Conservation (phyloP, 2,888 invertebrate species). For the Ophion ellenae region DNA sequence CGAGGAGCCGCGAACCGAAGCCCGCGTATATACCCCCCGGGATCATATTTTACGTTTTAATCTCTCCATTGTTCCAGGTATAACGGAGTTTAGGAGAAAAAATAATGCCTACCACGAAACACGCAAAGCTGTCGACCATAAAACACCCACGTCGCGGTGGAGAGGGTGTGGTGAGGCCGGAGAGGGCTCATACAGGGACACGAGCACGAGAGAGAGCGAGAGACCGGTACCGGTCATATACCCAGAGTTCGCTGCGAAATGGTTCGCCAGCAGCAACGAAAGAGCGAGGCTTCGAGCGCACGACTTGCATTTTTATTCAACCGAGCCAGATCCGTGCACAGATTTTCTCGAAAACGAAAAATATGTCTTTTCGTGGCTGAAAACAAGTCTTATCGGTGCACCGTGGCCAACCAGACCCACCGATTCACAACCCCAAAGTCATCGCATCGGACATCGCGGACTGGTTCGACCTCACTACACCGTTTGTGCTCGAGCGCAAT, state of each 20-base stretch:
- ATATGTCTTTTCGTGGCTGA: slow-evolving; percentile 73
- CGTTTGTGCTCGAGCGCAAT: background rate
- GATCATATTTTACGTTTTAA: slow-evolving; percentile 83
- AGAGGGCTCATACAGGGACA: slow-evolving; percentile 43
- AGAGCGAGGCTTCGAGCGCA: slow-evolving; percentile 77
- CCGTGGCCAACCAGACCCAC: slow-evolving; percentile 45
- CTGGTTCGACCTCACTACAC: slow-evolving; percentile 1
- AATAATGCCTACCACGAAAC: slow-evolving; percentile 83
- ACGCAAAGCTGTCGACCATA: slow-evolving; percentile 82
- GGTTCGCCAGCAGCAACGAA: slow-evolving; percentile 42
- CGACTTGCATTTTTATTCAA: slow-evolving; percentile 82
- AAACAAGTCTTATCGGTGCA: slow-evolving; percentile 69
- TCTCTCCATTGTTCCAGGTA: slow-evolving; percentile 83
- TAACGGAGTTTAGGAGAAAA: slow-evolving; percentile 83
- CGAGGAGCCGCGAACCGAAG: slow-evolving; percentile 62
- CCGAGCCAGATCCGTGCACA: slow-evolving; percentile 79
- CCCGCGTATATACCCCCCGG: slow-evolving; percentile 74
- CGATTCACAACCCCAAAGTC: slow-evolving; percentile 29
- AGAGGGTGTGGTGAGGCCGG: slow-evolving; percentile 62
- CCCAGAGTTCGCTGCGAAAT: slow-evolving; percentile 25
- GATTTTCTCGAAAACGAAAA: slow-evolving; percentile 79
- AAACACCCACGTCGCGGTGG: slow-evolving; percentile 79
- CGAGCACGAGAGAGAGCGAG: slow-evolving; percentile 17
- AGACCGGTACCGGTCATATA: slow-evolving; percentile 42
- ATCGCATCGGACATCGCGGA: slow-evolving; percentile 16